These are phyloP conservation scores for Aplysia californica DNA, from an alignment of 1,140 invertebrate species.

Conservation along the genomic window DNA sequence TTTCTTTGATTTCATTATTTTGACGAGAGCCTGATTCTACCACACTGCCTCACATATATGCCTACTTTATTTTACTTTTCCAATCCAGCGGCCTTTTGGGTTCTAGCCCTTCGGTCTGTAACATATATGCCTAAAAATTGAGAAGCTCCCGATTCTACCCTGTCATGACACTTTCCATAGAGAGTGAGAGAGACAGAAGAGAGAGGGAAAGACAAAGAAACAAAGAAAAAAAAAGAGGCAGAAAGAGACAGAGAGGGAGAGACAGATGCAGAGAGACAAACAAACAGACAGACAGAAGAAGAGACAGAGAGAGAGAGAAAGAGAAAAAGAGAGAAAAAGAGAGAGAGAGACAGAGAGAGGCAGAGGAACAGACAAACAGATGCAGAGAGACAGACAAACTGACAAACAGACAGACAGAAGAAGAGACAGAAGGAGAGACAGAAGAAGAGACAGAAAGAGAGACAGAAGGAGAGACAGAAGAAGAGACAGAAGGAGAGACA, in stretches of 20 bases:
- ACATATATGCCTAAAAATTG: too few relatives aligned
- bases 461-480: too few relatives aligned
- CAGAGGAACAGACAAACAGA: not conserved
- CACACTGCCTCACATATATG: too few relatives aligned
- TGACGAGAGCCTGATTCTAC: too few relatives aligned
- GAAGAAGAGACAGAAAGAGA: too few relatives aligned
- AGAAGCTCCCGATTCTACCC: too few relatives aligned
- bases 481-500: not conserved
- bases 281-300: not conserved
- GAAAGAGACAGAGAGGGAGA: not conserved
- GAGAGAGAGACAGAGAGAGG: constrained; percentile 2
- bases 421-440: not conserved
- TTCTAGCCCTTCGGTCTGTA: too few relatives aligned
- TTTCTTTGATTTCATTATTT: too few relatives aligned
- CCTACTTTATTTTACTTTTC: too few relatives aligned
- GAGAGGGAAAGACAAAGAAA: not conserved
- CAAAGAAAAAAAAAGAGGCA: not conserved
- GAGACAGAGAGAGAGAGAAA: not conserved
- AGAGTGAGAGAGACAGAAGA: not conserved
- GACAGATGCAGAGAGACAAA: constrained; percentile 1
- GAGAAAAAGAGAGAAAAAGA: constrained; percentile 7
- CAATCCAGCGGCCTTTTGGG: too few relatives aligned
- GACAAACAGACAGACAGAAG: not conserved
- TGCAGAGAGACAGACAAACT: not conserved
- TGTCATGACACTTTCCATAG: too few relatives aligned